These are phyloP conservation scores for Adelges cooleyi DNA, from an alignment of 1,140 invertebrate species.

Conservation along the genomic window DNA sequence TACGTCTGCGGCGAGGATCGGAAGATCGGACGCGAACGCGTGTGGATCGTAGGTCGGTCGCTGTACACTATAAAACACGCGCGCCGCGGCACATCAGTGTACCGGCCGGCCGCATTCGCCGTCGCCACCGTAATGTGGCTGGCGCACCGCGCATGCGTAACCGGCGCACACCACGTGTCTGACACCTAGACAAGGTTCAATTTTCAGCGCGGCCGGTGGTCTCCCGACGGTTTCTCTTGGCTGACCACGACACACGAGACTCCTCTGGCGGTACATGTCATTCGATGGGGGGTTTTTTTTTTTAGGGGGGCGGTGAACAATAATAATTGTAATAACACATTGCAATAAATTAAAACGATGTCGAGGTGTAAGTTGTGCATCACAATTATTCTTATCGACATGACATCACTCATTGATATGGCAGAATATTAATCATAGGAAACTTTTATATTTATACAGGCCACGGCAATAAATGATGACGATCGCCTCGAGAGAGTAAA, in stretches of 20 bases:
- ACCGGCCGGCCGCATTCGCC: conserved; percentile 15
- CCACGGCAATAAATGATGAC: no score
- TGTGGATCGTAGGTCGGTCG: conserved; percentile 16
- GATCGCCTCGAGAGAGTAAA: no score
- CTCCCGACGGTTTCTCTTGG: not conserved
- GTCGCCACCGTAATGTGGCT: conserved; percentile 5
- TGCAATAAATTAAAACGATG: no score
- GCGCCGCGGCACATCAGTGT: conserved; percentile 9
- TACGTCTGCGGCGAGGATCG: not conserved
- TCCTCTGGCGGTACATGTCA: not conserved
- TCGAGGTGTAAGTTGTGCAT: no score
- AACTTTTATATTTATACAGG: no score
- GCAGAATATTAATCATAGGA: no score
- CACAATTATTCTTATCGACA: no score
- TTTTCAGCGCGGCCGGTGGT: conserved; percentile 25
- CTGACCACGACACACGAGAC: no score
- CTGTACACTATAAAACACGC: conserved; percentile 17
- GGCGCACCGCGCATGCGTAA: conserved; percentile 22
- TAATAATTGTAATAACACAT: no score
- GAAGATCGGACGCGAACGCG: not conserved
- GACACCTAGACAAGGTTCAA: conserved; percentile 23
- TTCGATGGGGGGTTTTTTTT: no score
- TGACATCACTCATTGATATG: no score
- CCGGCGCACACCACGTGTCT: conserved; percentile 25
- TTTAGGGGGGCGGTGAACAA: no score